phyloP scores from a whole-genome alignment of 2,888 invertebrate species.

The Xanthia icteritia region DNA sequence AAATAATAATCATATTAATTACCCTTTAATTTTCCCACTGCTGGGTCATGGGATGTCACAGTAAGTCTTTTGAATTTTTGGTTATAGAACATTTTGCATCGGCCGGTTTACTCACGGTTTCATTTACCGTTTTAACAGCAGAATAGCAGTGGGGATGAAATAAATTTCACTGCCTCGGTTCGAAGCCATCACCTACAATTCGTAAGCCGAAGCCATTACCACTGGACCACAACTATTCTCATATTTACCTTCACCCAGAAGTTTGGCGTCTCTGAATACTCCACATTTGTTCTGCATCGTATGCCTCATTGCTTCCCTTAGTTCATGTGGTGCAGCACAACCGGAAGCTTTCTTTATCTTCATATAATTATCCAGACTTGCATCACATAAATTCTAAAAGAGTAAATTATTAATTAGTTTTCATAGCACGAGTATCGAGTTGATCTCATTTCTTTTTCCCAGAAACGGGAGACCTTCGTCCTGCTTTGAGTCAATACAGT shows the following conservation, averaged over 20 bases:
- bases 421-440: not conserved
- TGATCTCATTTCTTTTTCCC: not conserved
- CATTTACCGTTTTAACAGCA: not conserved
- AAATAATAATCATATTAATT: no score
- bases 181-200: not conserved
- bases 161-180: not conserved
- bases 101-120: not conserved
- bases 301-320: slow-evolving; percentile 97
- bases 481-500: not conserved
- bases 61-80: not conserved
- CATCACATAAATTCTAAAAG: slow-evolving; percentile 95
- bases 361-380: slow-evolving; percentile 96
- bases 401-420: not conserved
- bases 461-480: not conserved
- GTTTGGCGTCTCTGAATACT: slow-evolving; percentile 97
- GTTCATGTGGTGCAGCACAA: slow-evolving; percentile 93
- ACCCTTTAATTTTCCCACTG: not conserved
- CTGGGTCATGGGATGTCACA: not conserved
- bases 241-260: slow-evolving; percentile 93
- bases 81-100: not conserved
- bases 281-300: slow-evolving; percentile 99
- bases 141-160: not conserved
- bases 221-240: not conserved
- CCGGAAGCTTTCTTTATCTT: slow-evolving; percentile 94
- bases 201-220: not conserved